Evolutionary conservation across 2,888 invertebrate genomes (phyloP).

Genomic region (Conomelus anceps): DNA sequence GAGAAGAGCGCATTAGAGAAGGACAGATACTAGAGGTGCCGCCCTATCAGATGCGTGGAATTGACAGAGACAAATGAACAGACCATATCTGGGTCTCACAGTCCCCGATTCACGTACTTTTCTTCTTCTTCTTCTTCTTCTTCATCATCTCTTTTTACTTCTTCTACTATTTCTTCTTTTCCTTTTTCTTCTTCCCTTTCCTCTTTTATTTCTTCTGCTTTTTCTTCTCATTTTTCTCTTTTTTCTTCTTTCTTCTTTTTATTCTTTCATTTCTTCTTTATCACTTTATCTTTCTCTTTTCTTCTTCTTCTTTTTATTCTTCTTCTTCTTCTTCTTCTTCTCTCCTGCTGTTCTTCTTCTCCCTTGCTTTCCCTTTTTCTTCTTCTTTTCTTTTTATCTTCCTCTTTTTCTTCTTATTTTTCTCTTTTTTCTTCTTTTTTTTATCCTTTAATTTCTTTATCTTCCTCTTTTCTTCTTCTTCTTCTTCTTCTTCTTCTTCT

Average conservation of each 20-base stretch:
- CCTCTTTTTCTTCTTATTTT: too few species aligned
- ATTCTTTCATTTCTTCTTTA: not conserved
- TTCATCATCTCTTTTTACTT: not conserved
- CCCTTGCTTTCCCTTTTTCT: too few species aligned
- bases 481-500: too few species aligned
- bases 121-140: not conserved
- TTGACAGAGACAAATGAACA: not conserved
- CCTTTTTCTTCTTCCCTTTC: not conserved
- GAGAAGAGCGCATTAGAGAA: not conserved
- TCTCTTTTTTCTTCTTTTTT: too few species aligned
- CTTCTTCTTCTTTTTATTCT: too few species aligned
- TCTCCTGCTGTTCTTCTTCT: too few species aligned
- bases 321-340: not conserved
- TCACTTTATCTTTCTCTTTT: not conserved
- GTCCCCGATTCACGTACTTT: not conserved
- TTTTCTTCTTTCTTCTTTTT: not conserved
- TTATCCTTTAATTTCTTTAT: too few species aligned
- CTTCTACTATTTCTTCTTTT: not conserved
- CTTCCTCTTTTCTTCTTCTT: too few species aligned
- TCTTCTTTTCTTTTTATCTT: too few species aligned
- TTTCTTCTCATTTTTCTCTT: not conserved
- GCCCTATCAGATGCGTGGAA: not conserved
- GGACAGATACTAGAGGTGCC: not conserved
- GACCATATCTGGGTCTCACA: not conserved
- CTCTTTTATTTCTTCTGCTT: not conserved